phyloP scores from a whole-genome alignment of 1,140 invertebrate genomes.

The Heliconius melpomene region DNA sequence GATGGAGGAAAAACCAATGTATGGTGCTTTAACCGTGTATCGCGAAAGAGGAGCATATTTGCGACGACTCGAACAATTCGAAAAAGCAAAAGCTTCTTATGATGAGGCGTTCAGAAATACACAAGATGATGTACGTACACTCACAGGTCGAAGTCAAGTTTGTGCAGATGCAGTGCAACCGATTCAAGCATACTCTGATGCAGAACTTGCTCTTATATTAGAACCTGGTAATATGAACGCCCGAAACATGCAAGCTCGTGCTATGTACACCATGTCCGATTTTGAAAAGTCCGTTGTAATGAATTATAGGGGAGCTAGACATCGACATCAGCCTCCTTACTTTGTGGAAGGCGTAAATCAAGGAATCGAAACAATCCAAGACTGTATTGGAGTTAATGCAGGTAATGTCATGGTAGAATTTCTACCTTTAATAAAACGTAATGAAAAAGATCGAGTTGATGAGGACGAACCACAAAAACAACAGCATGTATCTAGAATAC shows the following conservation, averaged over 20 bases:
- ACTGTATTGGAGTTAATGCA: constrained; percentile 70
- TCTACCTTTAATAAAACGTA: constrained; percentile 68
- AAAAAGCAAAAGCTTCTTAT: constrained; percentile 74
- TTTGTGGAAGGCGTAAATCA: constrained; percentile 80
- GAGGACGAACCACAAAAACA: constrained; percentile 57
- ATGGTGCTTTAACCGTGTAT: constrained; percentile 77
- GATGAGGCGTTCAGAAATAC: constrained; percentile 75
- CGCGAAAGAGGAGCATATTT: constrained; percentile 79
- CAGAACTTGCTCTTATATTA: constrained; percentile 75
- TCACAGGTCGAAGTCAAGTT: constrained; percentile 76
- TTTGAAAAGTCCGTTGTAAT: constrained; percentile 81
- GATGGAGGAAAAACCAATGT: constrained; percentile 78
- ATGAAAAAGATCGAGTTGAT: constrained; percentile 58
- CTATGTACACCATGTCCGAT: constrained; percentile 81
- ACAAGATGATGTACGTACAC: constrained; percentile 76
- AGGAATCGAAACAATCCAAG: constrained; percentile 74
- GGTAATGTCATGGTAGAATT: constrained; percentile 74
- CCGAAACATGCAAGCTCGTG: constrained; percentile 78
- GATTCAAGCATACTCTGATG: constrained; percentile 77
- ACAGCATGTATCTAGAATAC: constrained; percentile 65
- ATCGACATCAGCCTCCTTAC: constrained; percentile 79
- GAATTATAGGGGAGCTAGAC: constrained; percentile 72
- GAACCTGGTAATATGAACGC: constrained; percentile 76
- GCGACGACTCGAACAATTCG: constrained; percentile 77
- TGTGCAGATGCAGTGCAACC: constrained; percentile 78